Evolutionary conservation across 2,113 vertebrate genomes (phyloP), one percentile per base, ranked within the genome.

Genomic region (Patagioenas fasciata): DNA sequence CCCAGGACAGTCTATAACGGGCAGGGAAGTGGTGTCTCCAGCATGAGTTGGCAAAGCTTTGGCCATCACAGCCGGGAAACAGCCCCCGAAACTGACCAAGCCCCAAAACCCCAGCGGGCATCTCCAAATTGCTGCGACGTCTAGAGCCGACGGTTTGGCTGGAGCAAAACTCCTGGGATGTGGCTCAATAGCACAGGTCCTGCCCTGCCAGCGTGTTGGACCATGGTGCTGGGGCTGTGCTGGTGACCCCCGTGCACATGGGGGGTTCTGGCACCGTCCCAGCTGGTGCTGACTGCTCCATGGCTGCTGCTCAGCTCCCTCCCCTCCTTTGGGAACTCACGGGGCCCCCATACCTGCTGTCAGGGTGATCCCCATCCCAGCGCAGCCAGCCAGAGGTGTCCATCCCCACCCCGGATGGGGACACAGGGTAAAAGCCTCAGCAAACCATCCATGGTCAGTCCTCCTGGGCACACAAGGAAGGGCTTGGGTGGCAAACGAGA

Each of bases 171-270:
- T 73, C 62, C 74, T 6, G 62, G 69, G 38, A 32, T 19, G 2
- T 0, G 2, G 54, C 36, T 66, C 6, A 3, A 2, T 21, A 53
- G 38, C 1, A 5, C 47, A 23, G 16, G 20, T 75, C 48, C 70
- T 64, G 61, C 57, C 48, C 38, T 57, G 56, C 25, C 70, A 36
- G 56, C 1, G 0, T 0, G 2, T 38, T 1, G 7, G 44, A 57
- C 18, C 36, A 5, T 38, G 20, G 44, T 0, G 0, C 31, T 0
- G 2, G 84, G 38, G 36, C 58, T 72, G 29, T 8, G 21, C 57
- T 61, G 80, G 72, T 1, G 0, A 72, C 44, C 42, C n/a, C 42
- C 2, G 1, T 80, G 80, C 74, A 70, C 4, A 0, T 0, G 2
- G 10, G 23, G 9, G 15, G 53, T 91, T 91, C 71, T 80, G 66